These are phyloP conservation scores for Conops quadrifasciatus DNA, from an alignment of 2,888 invertebrate species.

Conservation along the genomic window DNA sequence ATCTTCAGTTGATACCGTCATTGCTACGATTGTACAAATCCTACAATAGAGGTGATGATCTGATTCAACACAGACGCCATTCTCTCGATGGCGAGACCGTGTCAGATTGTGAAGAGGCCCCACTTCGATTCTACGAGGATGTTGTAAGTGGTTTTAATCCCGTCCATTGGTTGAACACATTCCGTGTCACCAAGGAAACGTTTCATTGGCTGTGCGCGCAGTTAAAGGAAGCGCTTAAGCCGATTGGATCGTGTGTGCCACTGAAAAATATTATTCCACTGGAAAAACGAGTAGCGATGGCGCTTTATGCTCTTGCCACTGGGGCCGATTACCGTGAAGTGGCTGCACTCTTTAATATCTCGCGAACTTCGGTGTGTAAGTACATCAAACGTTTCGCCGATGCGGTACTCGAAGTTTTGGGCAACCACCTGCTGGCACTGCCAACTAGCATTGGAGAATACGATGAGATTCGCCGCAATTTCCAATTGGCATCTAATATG, in stretches of 20 bases:
- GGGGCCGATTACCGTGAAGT: constrained; percentile 56
- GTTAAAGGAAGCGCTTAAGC: constrained; percentile 46
- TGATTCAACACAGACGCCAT: neutral
- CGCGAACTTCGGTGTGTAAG: constrained; percentile 53
- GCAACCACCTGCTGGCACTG: constrained; percentile 50
- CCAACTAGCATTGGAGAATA: constrained; percentile 53
- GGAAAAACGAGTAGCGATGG: constrained; percentile 58
- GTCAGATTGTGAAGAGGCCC: neutral
- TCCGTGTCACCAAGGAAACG: constrained; percentile 55
- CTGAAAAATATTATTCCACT: constrained; percentile 48
- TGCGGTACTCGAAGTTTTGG: constrained; percentile 52
- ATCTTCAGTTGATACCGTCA: constrained; percentile 52
- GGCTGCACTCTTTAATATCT: constrained; percentile 54
- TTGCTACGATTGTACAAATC: constrained; percentile 29
- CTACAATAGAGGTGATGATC: constrained; percentile 12
- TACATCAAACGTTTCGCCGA: constrained; percentile 58
- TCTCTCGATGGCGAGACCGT: neutral
- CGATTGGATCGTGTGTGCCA: constrained; percentile 42
- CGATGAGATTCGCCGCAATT: constrained; percentile 52
- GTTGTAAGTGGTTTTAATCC: constrained; percentile 46
- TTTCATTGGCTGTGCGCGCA: constrained; percentile 55
- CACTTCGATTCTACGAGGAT: constrained; percentile 47
- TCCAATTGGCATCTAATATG: constrained; percentile 56
- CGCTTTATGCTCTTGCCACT: constrained; percentile 57
- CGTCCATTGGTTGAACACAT: constrained; percentile 54